These are phyloP conservation scores for Alviniconcha strummeri DNA, from an alignment of 2,888 invertebrate species.

Conservation along the genomic window DNA sequence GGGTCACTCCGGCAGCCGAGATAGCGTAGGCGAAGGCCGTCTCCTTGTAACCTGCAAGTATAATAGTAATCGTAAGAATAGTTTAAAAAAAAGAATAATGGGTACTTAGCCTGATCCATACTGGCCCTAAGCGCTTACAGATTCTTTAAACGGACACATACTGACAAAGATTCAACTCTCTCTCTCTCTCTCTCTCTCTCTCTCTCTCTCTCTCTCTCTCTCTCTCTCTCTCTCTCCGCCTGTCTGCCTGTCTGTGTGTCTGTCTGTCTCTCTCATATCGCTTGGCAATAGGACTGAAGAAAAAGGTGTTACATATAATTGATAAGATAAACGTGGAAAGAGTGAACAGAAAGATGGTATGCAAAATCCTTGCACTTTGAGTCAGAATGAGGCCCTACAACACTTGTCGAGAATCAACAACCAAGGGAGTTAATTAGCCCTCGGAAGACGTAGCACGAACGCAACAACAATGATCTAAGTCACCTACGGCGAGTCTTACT, in stretches of 20 bases:
- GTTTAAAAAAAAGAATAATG: not conserved
- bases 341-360: no score
- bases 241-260: not conserved
- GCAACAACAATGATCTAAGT: no score
- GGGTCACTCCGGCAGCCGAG: conserved; percentile 95
- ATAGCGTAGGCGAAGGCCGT: conserved; percentile 98
- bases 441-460: not conserved
- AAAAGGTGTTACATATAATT: no score
- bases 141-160: no score
- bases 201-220: not conserved
- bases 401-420: not conserved
- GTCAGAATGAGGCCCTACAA: not conserved
- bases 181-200: conserved; percentile 6
- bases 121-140: no score
- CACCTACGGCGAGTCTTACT: no score
- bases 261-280: not conserved
- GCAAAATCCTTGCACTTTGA: no score
- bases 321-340: no score
- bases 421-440: not conserved
- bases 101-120: no score
- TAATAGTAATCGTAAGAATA: conserved; percentile 56
- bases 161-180: not conserved
- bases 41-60: conserved; percentile 89
- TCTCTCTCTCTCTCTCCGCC: not conserved
- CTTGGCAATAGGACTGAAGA: no score